Conservation (phyloP, 2,797 vertebrate species). For the Sebastes wilsoni region DNA sequence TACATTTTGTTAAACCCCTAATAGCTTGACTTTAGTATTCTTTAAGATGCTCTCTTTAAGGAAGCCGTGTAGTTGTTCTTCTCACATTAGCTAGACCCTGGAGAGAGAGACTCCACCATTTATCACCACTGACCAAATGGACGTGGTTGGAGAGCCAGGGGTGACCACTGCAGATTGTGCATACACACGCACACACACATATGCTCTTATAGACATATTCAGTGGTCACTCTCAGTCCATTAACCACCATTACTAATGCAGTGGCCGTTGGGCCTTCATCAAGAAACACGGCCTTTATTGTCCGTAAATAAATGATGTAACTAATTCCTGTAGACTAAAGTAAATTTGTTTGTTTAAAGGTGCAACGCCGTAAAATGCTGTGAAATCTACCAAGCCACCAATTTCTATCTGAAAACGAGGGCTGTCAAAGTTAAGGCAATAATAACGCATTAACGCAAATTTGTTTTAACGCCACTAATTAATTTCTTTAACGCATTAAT, state of each 20-base stretch:
- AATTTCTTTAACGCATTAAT: too few species aligned
- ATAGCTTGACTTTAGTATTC: conserved; percentile 27
- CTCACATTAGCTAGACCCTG: conserved; percentile 67
- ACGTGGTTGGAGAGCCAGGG: conserved; percentile 71
- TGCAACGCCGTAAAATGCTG: conserved; percentile 27
- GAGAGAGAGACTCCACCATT: conserved; percentile 70
- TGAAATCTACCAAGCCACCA: not conserved
- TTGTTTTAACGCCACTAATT: too few species aligned
- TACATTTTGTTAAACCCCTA: conserved; percentile 45
- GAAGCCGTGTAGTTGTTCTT: conserved; percentile 45
- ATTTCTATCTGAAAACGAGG: not conserved
- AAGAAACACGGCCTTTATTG: conserved; percentile 67
- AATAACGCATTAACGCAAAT: too few species aligned
- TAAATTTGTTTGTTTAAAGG: conserved; percentile 76
- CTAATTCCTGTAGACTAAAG: conserved; percentile 68
- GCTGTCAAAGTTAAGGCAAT: too few species aligned
- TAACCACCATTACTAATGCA: conserved; percentile 89
- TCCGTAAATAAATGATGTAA: conserved; percentile 79
- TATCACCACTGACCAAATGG: conserved; percentile 83
- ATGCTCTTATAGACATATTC: conserved; percentile 60
- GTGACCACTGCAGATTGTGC: conserved; percentile 75
- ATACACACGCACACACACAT: not conserved
- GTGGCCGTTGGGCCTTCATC: conserved; percentile 79
- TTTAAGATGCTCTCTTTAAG: conserved; percentile 46
- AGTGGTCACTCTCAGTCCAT: conserved; percentile 86